Base-by-base conservation (phyloP, 2,888 invertebrate species). In the Corythucha ciliata region DNA sequence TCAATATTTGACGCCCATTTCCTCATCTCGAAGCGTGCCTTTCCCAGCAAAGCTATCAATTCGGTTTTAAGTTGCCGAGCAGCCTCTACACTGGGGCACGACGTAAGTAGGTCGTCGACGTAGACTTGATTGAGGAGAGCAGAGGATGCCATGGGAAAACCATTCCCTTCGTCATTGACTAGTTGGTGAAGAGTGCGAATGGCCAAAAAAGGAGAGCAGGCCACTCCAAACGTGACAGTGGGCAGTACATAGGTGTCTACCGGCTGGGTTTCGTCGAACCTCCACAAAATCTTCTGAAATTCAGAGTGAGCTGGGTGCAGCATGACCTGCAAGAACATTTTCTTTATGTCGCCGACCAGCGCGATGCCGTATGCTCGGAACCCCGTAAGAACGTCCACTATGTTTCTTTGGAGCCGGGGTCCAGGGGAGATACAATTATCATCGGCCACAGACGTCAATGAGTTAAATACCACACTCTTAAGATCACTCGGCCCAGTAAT, bases 231-330 rank as follows among this genome's bases (percentile, higher is more conserved):
- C 1, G 59, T 58, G 6, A 59, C 53, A 4, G 54, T 57, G 18
- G 37, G 10, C n/a, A 47, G 24, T 44, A 40, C 47, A 40, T 47
- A 47, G 14, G 48, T 26, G 1, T 57, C 22, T 3, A 55, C 42
- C 5, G 51, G 10, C 12, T 42, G 27, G 1, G 53, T 37, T 5
- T 34, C 29, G 2, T 54, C 16, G 39, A 21, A 46, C 14, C 58
- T 41, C 61, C 61, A 62, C 4, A 61, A 16, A 20, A 62, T 60
- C 7, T 58, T 26, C 6, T 59, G 58, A 22, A 44, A 52, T n/a
- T 57, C 39, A 7, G 33, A 6, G 29, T 61, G 55, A 5, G 34
- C 49, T 2, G 46, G 41, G 14, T 40, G 26, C 1, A 61, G 21
- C 1, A 14, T 4, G n/a, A n/a, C n/a, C n/a, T n/a, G n/a, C n/a